Evolutionary conservation across 2,113 vertebrate genomes (phyloP).

Genomic region (Gallinago jamesoni): DNA sequence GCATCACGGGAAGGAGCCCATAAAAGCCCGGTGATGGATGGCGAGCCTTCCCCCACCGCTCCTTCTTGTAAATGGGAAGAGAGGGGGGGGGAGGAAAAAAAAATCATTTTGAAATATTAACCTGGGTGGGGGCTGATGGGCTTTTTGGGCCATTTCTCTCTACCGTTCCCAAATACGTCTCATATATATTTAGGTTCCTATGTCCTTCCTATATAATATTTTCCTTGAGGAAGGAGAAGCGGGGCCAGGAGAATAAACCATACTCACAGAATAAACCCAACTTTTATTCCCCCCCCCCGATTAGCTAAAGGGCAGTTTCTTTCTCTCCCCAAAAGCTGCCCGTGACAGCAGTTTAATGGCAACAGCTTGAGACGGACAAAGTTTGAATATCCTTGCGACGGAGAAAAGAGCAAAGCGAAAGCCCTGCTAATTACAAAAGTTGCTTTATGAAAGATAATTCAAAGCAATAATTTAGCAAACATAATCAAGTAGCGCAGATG

Average conservation of each 20-base stretch:
- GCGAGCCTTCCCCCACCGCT: neutral
- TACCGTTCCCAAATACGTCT: neutral
- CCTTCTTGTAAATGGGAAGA: neutral
- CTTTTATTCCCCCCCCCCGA: slow-evolving; percentile 6
- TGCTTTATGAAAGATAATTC: slow-evolving; percentile 99
- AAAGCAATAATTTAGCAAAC: slow-evolving; percentile 99
- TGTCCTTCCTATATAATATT: neutral
- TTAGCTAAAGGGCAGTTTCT: slow-evolving; percentile 65
- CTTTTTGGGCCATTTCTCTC: neutral
- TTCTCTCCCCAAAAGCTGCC: slow-evolving; percentile 67
- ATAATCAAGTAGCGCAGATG: slow-evolving; percentile 97
- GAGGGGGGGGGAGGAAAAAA: neutral
- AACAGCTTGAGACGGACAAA: slow-evolving; percentile 79
- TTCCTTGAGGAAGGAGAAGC: neutral
- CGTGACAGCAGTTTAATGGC: slow-evolving; percentile 53
- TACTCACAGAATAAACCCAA: neutral
- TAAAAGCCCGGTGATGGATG: neutral
- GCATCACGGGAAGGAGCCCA: neutral
- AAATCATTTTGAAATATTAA: neutral
- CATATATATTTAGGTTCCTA: neutral
- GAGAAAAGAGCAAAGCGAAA: slow-evolving; percentile 91
- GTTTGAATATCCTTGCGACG: slow-evolving; percentile 78
- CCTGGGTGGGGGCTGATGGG: neutral
- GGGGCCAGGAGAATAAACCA: neutral
- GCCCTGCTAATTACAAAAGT: slow-evolving; percentile 97